These are phyloP conservation scores for Rhopalosiphum padi DNA, from an alignment of 1,140 invertebrate genomes.

Conservation along the genomic window DNA sequence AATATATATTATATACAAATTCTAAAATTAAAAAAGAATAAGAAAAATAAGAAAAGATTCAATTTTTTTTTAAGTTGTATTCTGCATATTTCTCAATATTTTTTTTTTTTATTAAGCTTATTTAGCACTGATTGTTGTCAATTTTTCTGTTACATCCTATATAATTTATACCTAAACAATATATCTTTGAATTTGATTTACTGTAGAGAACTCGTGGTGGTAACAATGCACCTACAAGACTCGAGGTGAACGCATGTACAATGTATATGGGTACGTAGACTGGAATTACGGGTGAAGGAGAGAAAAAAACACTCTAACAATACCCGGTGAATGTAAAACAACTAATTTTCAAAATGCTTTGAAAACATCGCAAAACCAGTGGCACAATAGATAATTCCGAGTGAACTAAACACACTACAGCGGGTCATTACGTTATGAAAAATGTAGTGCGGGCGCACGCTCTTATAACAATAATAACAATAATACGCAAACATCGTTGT, in stretches of 20 bases:
- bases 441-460: neutral
- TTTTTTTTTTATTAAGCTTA: neutral
- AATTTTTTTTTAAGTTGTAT: neutral
- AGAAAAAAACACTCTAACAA: neutral
- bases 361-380: neutral
- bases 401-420: neutral
- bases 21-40: neutral
- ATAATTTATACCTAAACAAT: neutral
- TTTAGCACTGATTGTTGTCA: neutral
- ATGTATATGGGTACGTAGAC: neutral
- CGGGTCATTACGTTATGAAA: neutral
- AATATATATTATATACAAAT: neutral
- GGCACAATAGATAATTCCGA: slow-evolving; percentile 20
- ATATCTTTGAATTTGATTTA: neutral
- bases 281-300: neutral
- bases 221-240: neutral
- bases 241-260: neutral
- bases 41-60: neutral
- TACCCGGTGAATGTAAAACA: neutral
- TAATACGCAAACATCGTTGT: neutral
- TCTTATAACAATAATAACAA: neutral
- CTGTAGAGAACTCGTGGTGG: neutral
- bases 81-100: neutral
- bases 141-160: neutral
- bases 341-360: neutral